Base-by-base conservation (phyloP, 2,888 invertebrate species). In the Drosophila rubida region DNA sequence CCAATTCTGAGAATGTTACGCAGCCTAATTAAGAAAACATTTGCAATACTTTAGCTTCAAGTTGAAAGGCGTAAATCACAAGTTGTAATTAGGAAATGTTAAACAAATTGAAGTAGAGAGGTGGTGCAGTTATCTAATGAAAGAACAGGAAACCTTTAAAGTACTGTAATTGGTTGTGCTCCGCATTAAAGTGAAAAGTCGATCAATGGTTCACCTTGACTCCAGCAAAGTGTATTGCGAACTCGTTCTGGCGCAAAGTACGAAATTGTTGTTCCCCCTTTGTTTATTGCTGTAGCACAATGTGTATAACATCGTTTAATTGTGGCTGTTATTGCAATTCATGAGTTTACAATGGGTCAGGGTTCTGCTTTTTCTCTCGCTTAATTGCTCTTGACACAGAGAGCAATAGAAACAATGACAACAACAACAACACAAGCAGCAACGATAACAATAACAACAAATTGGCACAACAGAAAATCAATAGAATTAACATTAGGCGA, bases 371-470 rank as follows among this genome's bases (percentile, higher is more conserved):
- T 53, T 14, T 45, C 57, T 57, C 48, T 72, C 57, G 13, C 25
- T 30, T 60, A 66, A 66, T 72, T 71, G 67, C 60, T 57, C 32
- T 53, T 73, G 67, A 39, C 39, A 49, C 23, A 37, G 16, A 44
- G 5, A n/a, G 49, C 23, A 66, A 19, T 7, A 19, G 22, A 23
- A 39, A 23, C 11, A n/a, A 30, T 1, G 22, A 32, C 5, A 57
- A 35, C 19, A 27, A 11, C 16, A 46, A 37, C 30, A 57, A 49
- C 14, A 69, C 19, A 5, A 16, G 16, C 30, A 32, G 14, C 9
- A 8, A 35, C 2, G 14, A 30, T 4, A 55, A 32, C 14, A 27
- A 16, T 14, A 46, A 14, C 30, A 57, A 25, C 14, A 35, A 30
- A 11, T 22, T 35, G 27, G 41, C 22, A 27, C 27, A 8, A 19